Conservation (phyloP, 2,113 vertebrate species). For the Aphelocoma coerulescens region DNA sequence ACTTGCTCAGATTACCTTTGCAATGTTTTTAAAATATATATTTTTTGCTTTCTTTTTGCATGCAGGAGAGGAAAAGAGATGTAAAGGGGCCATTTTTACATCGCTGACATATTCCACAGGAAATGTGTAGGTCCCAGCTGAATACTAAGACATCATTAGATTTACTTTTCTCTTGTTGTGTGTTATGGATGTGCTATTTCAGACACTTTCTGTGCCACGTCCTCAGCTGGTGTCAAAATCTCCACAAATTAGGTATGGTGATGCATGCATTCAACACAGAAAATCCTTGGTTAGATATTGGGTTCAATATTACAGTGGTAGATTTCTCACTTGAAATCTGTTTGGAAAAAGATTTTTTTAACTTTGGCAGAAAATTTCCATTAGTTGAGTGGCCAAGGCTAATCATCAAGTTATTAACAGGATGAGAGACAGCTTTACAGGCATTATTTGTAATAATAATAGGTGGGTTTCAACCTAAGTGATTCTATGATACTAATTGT, state of each 20-base stretch:
- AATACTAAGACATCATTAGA: not conserved
- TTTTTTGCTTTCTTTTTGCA: not conserved
- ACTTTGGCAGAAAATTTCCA: not conserved
- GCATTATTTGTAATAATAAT: not conserved
- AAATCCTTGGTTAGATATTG: not conserved
- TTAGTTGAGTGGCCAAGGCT: not conserved
- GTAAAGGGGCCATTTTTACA: not conserved
- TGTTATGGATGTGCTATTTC: not conserved
- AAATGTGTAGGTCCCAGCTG: not conserved
- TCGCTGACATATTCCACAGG: not conserved
- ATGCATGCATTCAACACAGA: not conserved
- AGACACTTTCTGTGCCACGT: not conserved
- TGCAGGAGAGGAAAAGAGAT: not conserved
- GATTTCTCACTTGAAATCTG: not conserved
- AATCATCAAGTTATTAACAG: not conserved
- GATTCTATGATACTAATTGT: not conserved
- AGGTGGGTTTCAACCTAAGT: fast-evolving
- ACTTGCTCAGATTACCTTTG: not conserved
- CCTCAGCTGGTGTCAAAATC: not conserved
- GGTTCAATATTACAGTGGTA: not conserved
- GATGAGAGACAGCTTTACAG: not conserved
- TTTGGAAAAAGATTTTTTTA: not conserved
- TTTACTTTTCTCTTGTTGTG: not conserved
- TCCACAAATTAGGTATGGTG: not conserved
- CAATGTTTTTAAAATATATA: not conserved